Conservation (phyloP, 2,888 invertebrate species). For the Drosophila austrosaltans region DNA sequence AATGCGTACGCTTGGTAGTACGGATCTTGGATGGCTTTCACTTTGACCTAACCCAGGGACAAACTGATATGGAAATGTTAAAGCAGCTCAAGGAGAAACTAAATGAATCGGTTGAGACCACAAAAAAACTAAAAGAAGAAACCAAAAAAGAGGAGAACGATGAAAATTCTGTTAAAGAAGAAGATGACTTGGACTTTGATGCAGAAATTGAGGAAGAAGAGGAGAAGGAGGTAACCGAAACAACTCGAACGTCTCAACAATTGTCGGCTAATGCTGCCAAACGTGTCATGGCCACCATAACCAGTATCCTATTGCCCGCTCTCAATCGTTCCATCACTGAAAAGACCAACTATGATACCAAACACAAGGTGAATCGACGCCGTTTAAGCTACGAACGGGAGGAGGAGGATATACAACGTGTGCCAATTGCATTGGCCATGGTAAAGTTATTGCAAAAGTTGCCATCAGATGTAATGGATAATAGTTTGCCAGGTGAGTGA, state of each 20-base stretch:
- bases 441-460: conserved; percentile 95
- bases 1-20: conserved; percentile 90
- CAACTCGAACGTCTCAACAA: not conserved
- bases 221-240: conserved; percentile 8
- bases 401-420: conserved; percentile 93
- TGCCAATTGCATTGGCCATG: conserved; percentile 96
- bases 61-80: conserved; percentile 68
- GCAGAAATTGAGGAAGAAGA: conserved; percentile 29
- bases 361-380: conserved; percentile 91
- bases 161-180: conserved; percentile 26
- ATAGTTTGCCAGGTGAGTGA: conserved; percentile 87
- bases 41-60: conserved; percentile 91
- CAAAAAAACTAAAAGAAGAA: conserved; percentile 27
- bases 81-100: conserved; percentile 68
- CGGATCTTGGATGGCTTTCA: conserved; percentile 95
- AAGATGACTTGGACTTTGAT: conserved; percentile 39
- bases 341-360: conserved; percentile 89
- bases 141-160: conserved; percentile 66
- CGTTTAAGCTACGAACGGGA: conserved; percentile 89
- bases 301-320: conserved; percentile 90
- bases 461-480: conserved; percentile 89
- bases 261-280: conserved; percentile 90
- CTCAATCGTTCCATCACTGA: conserved; percentile 89
- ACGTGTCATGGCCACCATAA: conserved; percentile 89
- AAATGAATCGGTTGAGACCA: conserved; percentile 51